A percentile compares a stretch with the other conserved stretches of the same genome.
These are phyloP conservation scores for Todiramphus chloris DNA, from an alignment of 2,113 vertebrate species.

Conservation along the genomic window DNA sequence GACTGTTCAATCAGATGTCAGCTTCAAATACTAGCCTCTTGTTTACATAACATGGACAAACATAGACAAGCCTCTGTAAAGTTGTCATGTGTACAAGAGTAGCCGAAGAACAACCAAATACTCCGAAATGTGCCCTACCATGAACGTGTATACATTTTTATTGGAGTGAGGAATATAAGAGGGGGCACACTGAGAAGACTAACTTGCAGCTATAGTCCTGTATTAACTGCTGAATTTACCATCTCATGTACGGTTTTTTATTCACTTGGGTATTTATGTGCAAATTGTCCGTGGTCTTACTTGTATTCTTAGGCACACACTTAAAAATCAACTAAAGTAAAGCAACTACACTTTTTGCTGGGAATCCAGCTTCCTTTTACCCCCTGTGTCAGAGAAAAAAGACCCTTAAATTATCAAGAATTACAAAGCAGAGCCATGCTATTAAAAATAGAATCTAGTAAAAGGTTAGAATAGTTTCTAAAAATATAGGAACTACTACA, in stretches of 20 bases:
- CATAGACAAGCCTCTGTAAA: not conserved
- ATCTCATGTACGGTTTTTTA: not conserved
- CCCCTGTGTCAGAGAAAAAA: not conserved
- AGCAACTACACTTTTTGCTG: not conserved
- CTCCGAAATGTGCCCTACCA: not conserved
- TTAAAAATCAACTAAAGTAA: slow-evolving; percentile 15
- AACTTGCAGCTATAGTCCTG: not conserved
- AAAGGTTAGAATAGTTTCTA: not conserved
- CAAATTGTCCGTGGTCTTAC: not conserved
- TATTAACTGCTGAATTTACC: slow-evolving; percentile 6
- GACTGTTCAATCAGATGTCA: slow-evolving; percentile 5
- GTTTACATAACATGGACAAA: not conserved
- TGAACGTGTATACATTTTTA: not conserved
- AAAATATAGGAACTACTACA: not conserved
- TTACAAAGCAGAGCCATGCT: not conserved
- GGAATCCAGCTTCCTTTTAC: not conserved
- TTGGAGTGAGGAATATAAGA: not conserved
- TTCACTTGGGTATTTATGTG: not conserved
- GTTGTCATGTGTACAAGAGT: not conserved
- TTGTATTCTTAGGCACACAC: not conserved
- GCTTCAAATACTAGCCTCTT: not conserved
- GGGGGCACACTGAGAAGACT: not conserved
- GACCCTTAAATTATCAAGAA: slow-evolving; percentile 30
- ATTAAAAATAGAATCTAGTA: not conserved
- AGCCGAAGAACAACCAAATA: not conserved